Evolutionary conservation across 2,113 vertebrate species (phyloP).

Genomic region (Leucosticte australis): DNA sequence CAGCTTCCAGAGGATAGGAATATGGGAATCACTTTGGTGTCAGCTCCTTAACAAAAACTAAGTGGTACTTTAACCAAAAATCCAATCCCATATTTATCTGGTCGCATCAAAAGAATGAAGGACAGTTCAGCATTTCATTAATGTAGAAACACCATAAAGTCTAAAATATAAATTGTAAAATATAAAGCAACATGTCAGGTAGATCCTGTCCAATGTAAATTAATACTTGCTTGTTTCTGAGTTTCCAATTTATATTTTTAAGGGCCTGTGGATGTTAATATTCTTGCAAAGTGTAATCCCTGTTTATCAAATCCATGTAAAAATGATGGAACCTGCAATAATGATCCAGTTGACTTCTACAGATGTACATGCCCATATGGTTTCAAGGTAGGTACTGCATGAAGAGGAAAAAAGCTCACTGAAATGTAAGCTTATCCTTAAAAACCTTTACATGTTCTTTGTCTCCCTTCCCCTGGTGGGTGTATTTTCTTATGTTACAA

Average conservation of each 20-base stretch:
- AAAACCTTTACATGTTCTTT: not conserved
- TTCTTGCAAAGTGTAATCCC: slow-evolving; percentile 96
- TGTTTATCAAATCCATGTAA: slow-evolving; percentile 95
- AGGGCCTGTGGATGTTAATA: slow-evolving; percentile 89
- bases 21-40: not conserved
- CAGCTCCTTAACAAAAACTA: not conserved
- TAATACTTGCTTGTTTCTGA: not conserved
- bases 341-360: slow-evolving; percentile 94
- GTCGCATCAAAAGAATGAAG: not conserved
- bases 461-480: not conserved
- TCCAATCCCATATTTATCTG: not conserved
- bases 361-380: slow-evolving; percentile 95
- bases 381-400: slow-evolving; percentile 84
- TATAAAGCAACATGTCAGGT: not conserved
- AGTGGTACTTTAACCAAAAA: not conserved
- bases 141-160: not conserved
- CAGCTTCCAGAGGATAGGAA: not conserved
- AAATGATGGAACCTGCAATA: slow-evolving; percentile 94
- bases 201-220: not conserved
- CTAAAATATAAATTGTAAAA: not conserved
- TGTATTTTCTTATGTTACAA: not conserved
- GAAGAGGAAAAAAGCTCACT: not conserved
- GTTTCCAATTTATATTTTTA: slow-evolving; percentile 48
- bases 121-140: not conserved
- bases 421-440: not conserved